Conservation (phyloP, 1,140 invertebrate species). For the Hydropsyche tenuis region DNA sequence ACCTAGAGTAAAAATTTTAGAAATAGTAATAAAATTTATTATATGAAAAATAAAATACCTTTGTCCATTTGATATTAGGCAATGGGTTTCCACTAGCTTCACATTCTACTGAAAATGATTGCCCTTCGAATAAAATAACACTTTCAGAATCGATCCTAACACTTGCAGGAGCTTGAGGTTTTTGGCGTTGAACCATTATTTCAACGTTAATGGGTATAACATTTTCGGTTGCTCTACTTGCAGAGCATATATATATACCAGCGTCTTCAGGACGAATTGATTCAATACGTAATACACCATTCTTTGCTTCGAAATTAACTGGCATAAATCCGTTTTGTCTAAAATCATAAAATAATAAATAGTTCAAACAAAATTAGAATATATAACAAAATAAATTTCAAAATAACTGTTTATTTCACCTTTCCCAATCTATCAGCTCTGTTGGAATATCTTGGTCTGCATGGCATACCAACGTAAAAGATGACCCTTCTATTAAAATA, state of each 20-base stretch:
- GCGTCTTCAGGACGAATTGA: conserved; percentile 72
- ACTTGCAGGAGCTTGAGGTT: conserved; percentile 49
- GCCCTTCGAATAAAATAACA: conserved; percentile 80
- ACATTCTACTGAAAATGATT: conserved; percentile 78
- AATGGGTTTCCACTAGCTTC: conserved; percentile 71
- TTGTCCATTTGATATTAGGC: conserved; percentile 80
- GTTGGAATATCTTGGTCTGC: conserved; percentile 53
- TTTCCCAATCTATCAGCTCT: conserved; percentile 58
- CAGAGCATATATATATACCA: conserved; percentile 84
- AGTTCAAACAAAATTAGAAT: conserved; percentile 8
- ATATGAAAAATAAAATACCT: conserved; percentile 60
- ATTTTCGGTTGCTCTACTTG: conserved; percentile 48
- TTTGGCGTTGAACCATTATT: conserved; percentile 50
- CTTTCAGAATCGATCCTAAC: conserved; percentile 70
- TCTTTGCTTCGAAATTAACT: conserved; percentile 62
- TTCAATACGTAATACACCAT: conserved; percentile 76
- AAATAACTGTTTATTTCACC: conserved; percentile 49
- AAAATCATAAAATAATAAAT: conserved; percentile 47
- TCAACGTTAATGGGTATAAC: conserved; percentile 51
- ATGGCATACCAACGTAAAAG: conserved; percentile 54
- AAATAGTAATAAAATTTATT: neutral
- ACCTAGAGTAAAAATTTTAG: conserved; percentile 10
- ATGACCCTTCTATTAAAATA: conserved; percentile 55
- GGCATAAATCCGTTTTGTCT: conserved; percentile 67
- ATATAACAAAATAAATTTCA: neutral